Percentiles rank a stretch among this genome's conserved stretches.
Conservation (phyloP, 2,113 vertebrate species). For the Motacilla alba region DNA sequence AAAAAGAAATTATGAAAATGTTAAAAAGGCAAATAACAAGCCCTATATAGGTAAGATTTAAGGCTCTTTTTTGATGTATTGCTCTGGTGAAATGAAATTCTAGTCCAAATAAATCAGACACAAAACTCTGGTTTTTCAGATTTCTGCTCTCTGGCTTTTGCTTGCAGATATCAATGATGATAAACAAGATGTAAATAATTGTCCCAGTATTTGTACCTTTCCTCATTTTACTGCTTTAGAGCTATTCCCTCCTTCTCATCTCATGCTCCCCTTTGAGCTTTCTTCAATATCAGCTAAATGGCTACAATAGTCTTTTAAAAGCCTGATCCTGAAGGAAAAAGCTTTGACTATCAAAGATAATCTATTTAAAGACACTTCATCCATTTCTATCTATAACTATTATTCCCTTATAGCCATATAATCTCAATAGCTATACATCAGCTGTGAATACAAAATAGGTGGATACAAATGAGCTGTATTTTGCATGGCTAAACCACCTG, state of each 20-base stretch:
- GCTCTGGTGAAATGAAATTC: not conserved
- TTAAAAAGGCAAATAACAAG: not conserved
- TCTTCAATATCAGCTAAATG: not conserved
- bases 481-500: slow-evolving; percentile 56
- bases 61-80: not conserved
- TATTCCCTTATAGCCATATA: slow-evolving; percentile 18
- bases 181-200: not conserved
- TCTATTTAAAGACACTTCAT: slow-evolving; percentile 54
- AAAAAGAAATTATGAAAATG: not conserved
- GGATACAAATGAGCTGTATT: slow-evolving; percentile 52
- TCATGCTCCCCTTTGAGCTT: not conserved
- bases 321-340: slow-evolving; percentile 6
- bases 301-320: not conserved
- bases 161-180: not conserved
- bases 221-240: not conserved
- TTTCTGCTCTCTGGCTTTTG: not conserved
- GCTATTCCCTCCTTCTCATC: not conserved
- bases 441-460: slow-evolving; percentile 43
- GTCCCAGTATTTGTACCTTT: not conserved
- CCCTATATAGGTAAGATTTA: not conserved
- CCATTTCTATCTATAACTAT: slow-evolving; percentile 49
- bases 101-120: not conserved
- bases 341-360: slow-evolving; percentile 29
- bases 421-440: slow-evolving; percentile 34
- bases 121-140: not conserved